Conservation (phyloP, 64 coral and sea anemone species). For the Actinia tenebrosa region DNA sequence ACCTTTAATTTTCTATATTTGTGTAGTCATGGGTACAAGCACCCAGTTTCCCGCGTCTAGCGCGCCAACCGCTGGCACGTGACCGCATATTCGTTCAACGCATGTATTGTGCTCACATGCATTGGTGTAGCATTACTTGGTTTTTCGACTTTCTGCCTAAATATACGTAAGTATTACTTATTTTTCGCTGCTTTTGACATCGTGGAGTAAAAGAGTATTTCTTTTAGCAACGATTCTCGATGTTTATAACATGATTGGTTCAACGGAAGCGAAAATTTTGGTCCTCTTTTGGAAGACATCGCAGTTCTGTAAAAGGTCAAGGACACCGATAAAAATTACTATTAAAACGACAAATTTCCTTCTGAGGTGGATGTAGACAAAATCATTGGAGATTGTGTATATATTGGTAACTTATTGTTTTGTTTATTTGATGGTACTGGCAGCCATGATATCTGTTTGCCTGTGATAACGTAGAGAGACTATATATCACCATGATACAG, state of each 20-base stretch:
- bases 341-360: slow-evolving; percentile 6
- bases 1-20: background rate
- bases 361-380: background rate
- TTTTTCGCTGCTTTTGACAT: background rate
- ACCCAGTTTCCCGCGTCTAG: slow-evolving; percentile 35
- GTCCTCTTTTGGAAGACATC: background rate
- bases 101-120: slow-evolving; percentile 46
- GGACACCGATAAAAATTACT: slow-evolving; percentile 7
- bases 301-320: slow-evolving; percentile 7
- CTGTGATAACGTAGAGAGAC: background rate
- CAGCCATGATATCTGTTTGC: background rate
- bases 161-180: slow-evolving; percentile 34
- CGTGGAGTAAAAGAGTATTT: background rate
- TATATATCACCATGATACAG: background rate
- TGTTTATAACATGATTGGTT: background rate
- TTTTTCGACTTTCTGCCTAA: slow-evolving; percentile 38
- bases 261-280: slow-evolving; percentile 2
- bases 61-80: slow-evolving; percentile 35
- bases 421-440: background rate
- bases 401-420: background rate
- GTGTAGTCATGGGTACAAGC: background rate
- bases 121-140: slow-evolving; percentile 3
- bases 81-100: slow-evolving; percentile 43
- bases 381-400: background rate
- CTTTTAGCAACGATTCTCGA: background rate